A percentile compares a stretch with the other conserved stretches of the same genome.
These are phyloP conservation scores for Raja brachyura DNA, from an alignment of 2,113 vertebrate species.

Conservation along the genomic window DNA sequence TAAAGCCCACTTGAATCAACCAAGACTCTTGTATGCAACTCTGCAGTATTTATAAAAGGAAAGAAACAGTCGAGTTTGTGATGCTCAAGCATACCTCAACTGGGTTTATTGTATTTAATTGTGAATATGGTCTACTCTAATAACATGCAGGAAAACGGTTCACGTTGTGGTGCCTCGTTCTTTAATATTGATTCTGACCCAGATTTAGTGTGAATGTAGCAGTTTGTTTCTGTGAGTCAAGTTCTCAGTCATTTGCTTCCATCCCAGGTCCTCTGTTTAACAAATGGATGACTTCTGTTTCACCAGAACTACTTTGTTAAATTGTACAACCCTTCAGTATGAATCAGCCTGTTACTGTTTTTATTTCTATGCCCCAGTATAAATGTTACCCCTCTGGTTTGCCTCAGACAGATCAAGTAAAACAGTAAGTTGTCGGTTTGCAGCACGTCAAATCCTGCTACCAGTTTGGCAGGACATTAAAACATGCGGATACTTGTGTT, in stretches of 20 bases:
- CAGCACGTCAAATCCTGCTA: background rate
- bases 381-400: background rate
- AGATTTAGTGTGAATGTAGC: background rate
- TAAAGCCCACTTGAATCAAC: background rate
- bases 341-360: background rate
- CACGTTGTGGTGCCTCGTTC: background rate
- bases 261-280: background rate
- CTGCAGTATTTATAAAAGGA: background rate
- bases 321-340: background rate
- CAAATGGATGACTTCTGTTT: background rate
- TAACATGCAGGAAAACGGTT: background rate
- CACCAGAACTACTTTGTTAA: background rate
- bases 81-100: background rate
- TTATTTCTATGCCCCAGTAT: background rate
- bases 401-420: background rate
- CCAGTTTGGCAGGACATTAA: background rate
- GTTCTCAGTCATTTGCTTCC: background rate
- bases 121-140: background rate
- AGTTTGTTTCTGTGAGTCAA: background rate
- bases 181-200: background rate
- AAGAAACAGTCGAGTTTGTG: background rate
- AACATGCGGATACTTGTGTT: background rate
- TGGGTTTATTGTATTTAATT: background rate
- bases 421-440: background rate
- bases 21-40: background rate